Base-by-base conservation (phyloP, 92 coral and sea anemone genomes). In the Zoanthus solanderi region DNA sequence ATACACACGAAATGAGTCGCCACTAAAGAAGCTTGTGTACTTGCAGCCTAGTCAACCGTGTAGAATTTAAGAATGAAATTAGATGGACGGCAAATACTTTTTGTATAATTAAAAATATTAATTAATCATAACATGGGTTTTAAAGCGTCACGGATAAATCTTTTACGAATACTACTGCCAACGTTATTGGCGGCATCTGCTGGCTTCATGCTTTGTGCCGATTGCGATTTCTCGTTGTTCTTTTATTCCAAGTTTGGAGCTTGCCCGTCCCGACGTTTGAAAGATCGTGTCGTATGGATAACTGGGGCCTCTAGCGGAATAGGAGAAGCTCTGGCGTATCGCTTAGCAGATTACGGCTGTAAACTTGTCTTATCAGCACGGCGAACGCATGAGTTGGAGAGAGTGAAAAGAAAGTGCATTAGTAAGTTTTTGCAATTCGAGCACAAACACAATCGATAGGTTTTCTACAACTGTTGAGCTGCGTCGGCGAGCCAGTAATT, bases 241-340 rank as follows among this genome's bases (percentile, higher is more conserved):
- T 78, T 93, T 69, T 89, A 88, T 73, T 94, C 94, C 86, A 76
- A 83, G 83, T 95, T 95, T 53, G 99, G 96, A 10, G 85, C 91
- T 9, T 84, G 89, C 0, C 97, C 96, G 0, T 91, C 93, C 50
- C 91, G 89, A 37, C 75, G 77, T 50, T 88, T 97, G 29, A 92
- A 92, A 53, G 99, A 90, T 28, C 90, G 93, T 52, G 98, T 95
- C n/a, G 96, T 93, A 0, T 97, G 99, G 99, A 92, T 97, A 56
- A 97, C 99, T 1, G 99, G 99, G n/a, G 99, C 99, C 47, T 97
- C 99, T 0, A 97, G 99, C 61, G 99, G 99, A 3, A 95, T 97
- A 32, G 99, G 99, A 16, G 99, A 97, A 71, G 78, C 89, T 58
- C 88, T 97, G 65, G 99, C 99, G 17, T 97, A 95, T 60, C 94